Percentiles rank a stretch among this genome's conserved stretches.
phyloP scores from a whole-genome alignment of 1,140 invertebrate species.

The Stegodyphus mimosarum region DNA sequence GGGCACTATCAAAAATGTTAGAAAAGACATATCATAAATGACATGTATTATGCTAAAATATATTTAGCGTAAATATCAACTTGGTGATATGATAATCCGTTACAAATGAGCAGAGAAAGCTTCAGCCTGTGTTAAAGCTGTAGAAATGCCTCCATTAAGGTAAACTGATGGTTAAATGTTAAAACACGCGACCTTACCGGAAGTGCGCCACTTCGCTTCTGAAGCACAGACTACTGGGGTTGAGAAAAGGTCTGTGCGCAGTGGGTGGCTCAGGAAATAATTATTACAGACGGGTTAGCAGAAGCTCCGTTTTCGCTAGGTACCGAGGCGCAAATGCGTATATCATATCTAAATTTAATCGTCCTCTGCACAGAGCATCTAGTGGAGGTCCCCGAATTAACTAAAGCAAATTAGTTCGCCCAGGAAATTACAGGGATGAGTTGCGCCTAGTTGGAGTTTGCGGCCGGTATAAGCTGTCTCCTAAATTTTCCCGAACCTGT shows the following conservation, averaged over 20 bases:
- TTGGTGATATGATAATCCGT: too few species aligned
- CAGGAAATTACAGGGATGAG: constrained; percentile 47
- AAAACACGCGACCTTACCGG: constrained; percentile 15
- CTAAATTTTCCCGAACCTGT: not conserved
- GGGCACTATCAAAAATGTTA: too few species aligned
- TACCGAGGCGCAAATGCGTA: constrained; percentile 43
- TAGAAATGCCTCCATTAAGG: too few species aligned
- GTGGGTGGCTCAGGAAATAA: constrained; percentile 37
- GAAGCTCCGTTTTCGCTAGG: constrained; percentile 8
- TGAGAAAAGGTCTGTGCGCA: not conserved
- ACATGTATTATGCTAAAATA: too few species aligned
- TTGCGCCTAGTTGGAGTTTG: not conserved
- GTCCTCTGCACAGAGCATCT: constrained; percentile 24
- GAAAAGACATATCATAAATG: too few species aligned
- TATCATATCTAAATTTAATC: constrained; percentile 61
- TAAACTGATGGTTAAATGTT: not conserved
- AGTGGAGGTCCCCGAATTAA: constrained; percentile 7
- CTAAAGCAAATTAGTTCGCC: constrained; percentile 56
- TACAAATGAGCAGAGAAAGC: too few species aligned
- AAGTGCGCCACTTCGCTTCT: constrained; percentile 22
- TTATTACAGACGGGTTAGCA: constrained; percentile 46
- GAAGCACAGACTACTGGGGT: not conserved
- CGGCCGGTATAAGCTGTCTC: not conserved
- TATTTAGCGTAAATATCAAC: too few species aligned
- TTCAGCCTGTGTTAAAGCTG: too few species aligned